A percentile compares a stretch with the other conserved stretches of the same genome.
Evolutionary conservation across 1,140 invertebrate species (phyloP).

Genomic region (Drosophila kanapiae): DNA sequence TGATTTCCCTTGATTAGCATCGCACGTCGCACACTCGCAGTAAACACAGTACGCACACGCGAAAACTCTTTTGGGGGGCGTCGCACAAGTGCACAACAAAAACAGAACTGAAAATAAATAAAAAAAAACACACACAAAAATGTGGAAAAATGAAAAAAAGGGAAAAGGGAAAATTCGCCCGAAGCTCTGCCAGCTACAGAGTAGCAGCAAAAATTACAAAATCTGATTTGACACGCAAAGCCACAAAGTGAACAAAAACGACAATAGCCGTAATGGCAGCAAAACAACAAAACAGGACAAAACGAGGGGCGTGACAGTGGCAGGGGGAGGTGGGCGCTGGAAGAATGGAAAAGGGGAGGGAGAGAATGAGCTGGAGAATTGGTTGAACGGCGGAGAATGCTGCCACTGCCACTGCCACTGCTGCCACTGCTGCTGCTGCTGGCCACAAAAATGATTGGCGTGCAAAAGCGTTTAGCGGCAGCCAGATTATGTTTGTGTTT

Average conservation of each 20-base stretch:
- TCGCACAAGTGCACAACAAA: slow-evolving; percentile 5
- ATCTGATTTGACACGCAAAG: slow-evolving; percentile 79
- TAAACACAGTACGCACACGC: slow-evolving; percentile 30
- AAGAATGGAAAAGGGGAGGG: background rate
- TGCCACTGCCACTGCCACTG: background rate
- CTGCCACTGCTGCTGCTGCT: background rate
- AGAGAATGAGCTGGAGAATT: background rate
- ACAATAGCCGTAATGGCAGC: slow-evolving; percentile 28
- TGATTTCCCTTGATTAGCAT: slow-evolving; percentile 54
- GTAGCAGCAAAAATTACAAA: slow-evolving; percentile 58
- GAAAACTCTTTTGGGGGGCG: slow-evolving; percentile 13
- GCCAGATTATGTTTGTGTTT: slow-evolving; percentile 41
- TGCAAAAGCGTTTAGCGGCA: slow-evolving; percentile 54
- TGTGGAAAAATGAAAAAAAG: slow-evolving; percentile 1
- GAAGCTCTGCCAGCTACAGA: slow-evolving; percentile 24
- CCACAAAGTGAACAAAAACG: slow-evolving; percentile 42
- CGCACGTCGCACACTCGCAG: slow-evolving; percentile 24
- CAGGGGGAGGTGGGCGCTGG: too few species aligned
- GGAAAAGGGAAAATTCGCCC: slow-evolving; percentile 24
- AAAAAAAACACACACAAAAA: background rate
- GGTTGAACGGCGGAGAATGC: background rate
- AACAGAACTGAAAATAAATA: background rate
- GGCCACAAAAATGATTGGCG: slow-evolving; percentile 47
- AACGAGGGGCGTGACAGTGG: slow-evolving; percentile 22
- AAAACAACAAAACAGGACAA: slow-evolving; percentile 29